These are phyloP conservation scores for Hyposoter didymator DNA, from an alignment of 2,888 invertebrate genomes.

Conservation along the genomic window DNA sequence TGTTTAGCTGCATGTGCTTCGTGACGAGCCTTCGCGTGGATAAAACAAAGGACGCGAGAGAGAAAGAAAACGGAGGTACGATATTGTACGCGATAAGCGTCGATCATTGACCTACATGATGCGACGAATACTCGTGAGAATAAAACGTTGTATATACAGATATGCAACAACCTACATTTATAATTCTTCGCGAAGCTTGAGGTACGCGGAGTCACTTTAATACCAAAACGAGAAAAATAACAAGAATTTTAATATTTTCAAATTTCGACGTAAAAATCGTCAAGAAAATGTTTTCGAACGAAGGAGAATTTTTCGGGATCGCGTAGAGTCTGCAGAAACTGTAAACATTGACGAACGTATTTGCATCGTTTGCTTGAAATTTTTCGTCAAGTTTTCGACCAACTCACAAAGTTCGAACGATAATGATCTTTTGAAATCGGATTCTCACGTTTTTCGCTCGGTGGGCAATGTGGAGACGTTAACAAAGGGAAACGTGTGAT, in stretches of 20 bases:
- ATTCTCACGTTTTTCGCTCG: too few species aligned
- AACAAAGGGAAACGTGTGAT: too few species aligned
- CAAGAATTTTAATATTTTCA: neutral
- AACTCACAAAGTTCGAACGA: neutral
- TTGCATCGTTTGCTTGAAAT: too few species aligned
- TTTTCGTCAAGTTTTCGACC: neutral
- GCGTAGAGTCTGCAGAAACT: neutral
- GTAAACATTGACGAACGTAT: too few species aligned
- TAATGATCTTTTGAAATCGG: too few species aligned
- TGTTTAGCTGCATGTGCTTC: neutral
- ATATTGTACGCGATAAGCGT: conserved; percentile 30
- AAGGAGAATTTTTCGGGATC: neutral
- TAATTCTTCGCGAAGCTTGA: neutral
- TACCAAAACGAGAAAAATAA: neutral
- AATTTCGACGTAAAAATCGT: neutral
- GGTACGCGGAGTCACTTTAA: neutral
- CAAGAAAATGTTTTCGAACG: neutral
- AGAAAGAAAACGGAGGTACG: neutral
- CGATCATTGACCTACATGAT: conserved; percentile 61
- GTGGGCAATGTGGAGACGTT: too few species aligned
- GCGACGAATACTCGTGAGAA: conserved; percentile 21
- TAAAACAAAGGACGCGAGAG: neutral
- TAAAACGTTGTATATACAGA: conserved; percentile 5
- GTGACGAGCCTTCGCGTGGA: neutral
- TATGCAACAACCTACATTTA: neutral